These are phyloP conservation scores for Xestia c-nigrum DNA, from an alignment of 2,888 invertebrate species.

Conservation along the genomic window DNA sequence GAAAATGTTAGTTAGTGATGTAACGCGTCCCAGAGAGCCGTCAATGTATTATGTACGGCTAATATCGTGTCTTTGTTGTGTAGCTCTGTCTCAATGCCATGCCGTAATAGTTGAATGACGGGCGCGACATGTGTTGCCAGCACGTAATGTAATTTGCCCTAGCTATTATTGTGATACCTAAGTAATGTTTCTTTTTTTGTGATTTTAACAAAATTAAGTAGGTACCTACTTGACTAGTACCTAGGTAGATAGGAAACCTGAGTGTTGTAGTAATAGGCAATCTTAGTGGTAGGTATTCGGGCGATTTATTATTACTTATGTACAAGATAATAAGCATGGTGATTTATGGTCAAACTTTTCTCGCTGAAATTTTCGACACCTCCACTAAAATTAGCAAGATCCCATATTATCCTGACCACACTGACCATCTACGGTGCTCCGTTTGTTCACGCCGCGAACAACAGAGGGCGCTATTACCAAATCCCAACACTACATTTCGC, in stretches of 20 bases:
- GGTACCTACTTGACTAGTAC: background rate
- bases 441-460: background rate
- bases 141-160: background rate
- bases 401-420: conserved; percentile 8
- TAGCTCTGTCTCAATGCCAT: conserved; percentile 48
- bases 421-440: background rate
- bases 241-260: background rate
- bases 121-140: conserved; percentile 46
- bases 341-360: too few relatives aligned
- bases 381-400: background rate
- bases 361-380: background rate
- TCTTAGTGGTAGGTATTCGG: background rate
- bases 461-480: conserved; percentile 51
- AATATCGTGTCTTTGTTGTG: conserved; percentile 45
- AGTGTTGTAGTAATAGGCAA: background rate
- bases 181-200: background rate
- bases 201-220: too few relatives aligned
- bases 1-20: conserved; percentile 16
- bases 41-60: conserved; percentile 46
- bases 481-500: conserved; percentile 10
- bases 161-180: background rate
- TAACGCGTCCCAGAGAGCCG: background rate
- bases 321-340: too few relatives aligned
- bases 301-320: background rate
- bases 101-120: conserved; percentile 40